Percentiles rank a stretch among this genome's conserved stretches.
Evolutionary conservation across 1,140 invertebrate species (phyloP).

Genomic region (Acromyrmex heyeri): DNA sequence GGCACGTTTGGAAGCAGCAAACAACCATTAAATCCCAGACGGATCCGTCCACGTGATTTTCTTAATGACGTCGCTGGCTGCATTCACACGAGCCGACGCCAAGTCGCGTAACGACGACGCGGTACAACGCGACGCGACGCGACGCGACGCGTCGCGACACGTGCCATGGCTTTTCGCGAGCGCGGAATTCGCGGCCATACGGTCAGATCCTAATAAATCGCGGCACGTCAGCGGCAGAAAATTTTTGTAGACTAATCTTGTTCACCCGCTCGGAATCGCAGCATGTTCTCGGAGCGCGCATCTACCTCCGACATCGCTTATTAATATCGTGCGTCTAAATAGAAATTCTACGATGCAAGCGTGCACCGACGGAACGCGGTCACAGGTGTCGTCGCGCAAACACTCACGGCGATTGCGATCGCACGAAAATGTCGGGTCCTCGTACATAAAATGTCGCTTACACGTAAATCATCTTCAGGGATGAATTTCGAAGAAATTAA

Average conservation of each 20-base stretch:
- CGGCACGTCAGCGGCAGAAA: not conserved
- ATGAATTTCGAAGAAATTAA: conserved; percentile 2
- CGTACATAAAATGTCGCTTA: not conserved
- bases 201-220: conserved; percentile 51
- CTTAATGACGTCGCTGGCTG: conserved; percentile 68
- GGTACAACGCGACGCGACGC: not conserved
- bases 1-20: conserved; percentile 45
- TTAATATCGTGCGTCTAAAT: conserved; percentile 71
- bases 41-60: conserved; percentile 59
- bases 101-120: conserved; percentile 36
- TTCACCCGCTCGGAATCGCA: conserved; percentile 13
- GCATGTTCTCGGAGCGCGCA: not conserved
- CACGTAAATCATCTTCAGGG: not conserved
- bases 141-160: conserved; percentile 2
- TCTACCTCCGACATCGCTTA: conserved; percentile 39
- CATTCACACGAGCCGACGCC: conserved; percentile 42
- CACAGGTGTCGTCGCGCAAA: conserved; percentile 55
- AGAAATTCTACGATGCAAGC: conserved; percentile 44
- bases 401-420: not conserved
- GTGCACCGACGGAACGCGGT: conserved; percentile 64
- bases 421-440: conserved; percentile 6
- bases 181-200: conserved; percentile 36
- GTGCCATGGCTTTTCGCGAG: conserved; percentile 51
- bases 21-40: conserved; percentile 70
- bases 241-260: conserved; percentile 65